Conservation (phyloP, 2,797 vertebrate genomes). For the Bucorvus abyssinicus region DNA sequence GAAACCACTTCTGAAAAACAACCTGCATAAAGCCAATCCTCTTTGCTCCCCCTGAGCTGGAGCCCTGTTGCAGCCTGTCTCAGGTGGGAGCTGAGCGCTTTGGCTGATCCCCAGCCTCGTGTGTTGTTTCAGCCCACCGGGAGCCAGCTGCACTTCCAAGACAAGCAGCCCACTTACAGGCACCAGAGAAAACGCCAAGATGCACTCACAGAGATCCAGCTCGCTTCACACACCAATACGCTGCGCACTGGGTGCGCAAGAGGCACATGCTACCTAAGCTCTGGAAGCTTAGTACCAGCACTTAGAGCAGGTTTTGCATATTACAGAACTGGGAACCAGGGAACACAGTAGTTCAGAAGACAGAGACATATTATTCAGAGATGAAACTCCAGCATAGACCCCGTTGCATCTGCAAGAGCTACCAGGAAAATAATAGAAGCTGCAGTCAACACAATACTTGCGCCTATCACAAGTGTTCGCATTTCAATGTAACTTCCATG, state of each 20-base stretch:
- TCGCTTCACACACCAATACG: neutral
- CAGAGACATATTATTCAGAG: neutral
- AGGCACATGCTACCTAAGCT: neutral
- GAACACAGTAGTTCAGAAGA: neutral
- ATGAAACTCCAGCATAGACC: neutral
- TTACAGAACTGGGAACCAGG: neutral
- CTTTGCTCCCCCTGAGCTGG: neutral
- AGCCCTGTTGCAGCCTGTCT: neutral
- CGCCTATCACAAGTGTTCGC: fast-evolving
- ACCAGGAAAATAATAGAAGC: neutral
- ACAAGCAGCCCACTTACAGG: neutral
- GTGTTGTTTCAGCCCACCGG: neutral
- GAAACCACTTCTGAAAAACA: neutral
- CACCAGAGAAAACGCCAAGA: neutral
- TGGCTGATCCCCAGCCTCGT: neutral
- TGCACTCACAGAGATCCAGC: neutral
- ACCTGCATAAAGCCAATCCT: neutral
- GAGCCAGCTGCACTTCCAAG: neutral
- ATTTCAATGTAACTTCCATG: neutral
- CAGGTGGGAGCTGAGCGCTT: neutral
- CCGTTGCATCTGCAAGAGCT: neutral
- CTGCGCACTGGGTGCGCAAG: too few relatives aligned
- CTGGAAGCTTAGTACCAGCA: neutral
- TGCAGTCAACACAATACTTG: neutral
- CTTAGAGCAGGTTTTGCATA: neutral